phyloP scores from a whole-genome alignment of 2,888 invertebrate species.

The Cheilosia impressa region DNA sequence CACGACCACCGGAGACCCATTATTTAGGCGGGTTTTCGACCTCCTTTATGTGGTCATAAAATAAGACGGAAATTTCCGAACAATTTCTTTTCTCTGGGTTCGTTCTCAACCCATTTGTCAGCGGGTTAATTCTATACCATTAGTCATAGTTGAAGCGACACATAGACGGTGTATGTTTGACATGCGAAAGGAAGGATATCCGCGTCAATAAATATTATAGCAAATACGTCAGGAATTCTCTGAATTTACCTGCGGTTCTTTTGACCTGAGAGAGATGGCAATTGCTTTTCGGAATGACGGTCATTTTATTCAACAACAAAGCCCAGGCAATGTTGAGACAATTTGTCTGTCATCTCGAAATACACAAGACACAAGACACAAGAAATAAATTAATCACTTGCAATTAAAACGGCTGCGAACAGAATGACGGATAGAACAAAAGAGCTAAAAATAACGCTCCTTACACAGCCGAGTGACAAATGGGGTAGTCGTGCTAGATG shows the following conservation, averaged over 20 bases:
- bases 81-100: constrained; percentile 4
- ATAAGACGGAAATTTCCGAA: constrained; percentile 34
- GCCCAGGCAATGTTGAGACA: constrained; percentile 4
- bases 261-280: too few species aligned
- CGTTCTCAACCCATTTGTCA: constrained; percentile 56
- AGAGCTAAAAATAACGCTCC: constrained; percentile 4
- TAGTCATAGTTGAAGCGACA: constrained; percentile 29
- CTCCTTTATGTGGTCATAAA: constrained; percentile 34
- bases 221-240: too few species aligned
- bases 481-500: constrained; percentile 9
- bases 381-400: constrained; percentile 6
- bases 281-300: not conserved
- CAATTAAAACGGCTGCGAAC: not conserved
- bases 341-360: constrained; percentile 3
- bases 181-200: constrained; percentile 10
- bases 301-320: constrained; percentile 1
- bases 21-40: constrained; percentile 33
- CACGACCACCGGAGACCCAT: constrained; percentile 18
- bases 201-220: too few species aligned
- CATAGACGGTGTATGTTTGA: not conserved
- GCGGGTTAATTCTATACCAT: constrained; percentile 57
- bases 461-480: constrained; percentile 4
- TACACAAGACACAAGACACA: not conserved
- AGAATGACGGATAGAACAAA: not conserved
- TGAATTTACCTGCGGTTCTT: too few species aligned